Conservation (phyloP, 2,113 vertebrate species). For the Ornithorhynchus anatinus region DNA sequence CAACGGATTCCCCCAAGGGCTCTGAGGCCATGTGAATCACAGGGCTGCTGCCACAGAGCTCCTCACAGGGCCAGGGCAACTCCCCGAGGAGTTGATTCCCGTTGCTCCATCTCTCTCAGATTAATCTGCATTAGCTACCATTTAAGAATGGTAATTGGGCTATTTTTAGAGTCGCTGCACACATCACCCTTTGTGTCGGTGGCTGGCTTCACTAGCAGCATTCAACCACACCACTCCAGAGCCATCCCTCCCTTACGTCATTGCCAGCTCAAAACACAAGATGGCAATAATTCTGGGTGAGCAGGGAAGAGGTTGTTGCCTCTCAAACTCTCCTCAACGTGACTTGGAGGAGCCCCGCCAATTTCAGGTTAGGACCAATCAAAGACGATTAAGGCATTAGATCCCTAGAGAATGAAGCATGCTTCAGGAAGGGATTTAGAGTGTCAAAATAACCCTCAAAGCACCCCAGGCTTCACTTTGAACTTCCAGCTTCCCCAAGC, state of each 20-base stretch:
- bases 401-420: constrained; percentile 17
- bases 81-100: neutral
- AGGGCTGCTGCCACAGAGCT: no score
- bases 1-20: neutral
- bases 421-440: constrained; percentile 14
- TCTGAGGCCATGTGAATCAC: neutral
- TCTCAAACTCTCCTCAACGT: no score
- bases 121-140: neutral
- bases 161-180: neutral
- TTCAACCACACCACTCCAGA: neutral
- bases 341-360: neutral
- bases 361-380: neutral
- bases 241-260: neutral
- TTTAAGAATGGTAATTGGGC: constrained; percentile 10
- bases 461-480: neutral
- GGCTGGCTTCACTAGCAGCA: neutral
- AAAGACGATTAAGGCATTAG: constrained; percentile 7
- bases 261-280: neutral
- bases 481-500: neutral
- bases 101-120: neutral
- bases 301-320: neutral
- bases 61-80: neutral
- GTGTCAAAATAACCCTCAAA: constrained; percentile 14
- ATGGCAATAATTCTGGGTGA: neutral
- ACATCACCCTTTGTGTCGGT: neutral